Evolutionary conservation across 2,888 invertebrate species (phyloP), one percentile per base, ranked within the genome.

Genomic region (Steinernema hermaphroditum): DNA sequence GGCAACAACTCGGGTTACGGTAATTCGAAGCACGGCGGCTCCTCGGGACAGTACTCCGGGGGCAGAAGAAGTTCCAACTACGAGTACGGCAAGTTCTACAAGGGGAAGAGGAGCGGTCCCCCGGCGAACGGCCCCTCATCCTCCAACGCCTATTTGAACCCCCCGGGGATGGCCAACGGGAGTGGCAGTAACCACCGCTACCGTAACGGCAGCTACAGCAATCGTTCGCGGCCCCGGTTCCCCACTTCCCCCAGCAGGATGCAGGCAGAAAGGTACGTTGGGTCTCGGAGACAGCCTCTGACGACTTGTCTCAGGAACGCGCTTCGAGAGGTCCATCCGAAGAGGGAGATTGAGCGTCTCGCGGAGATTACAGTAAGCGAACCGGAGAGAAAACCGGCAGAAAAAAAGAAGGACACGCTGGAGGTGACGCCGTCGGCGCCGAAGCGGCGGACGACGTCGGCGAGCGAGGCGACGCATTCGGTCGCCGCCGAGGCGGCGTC

Each of bases 11-110:
- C 62, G 16, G 29, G 32, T 34, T 62, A 62, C 62, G 62, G 62
- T 34, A 62, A 62, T 32, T 62, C 62, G 62, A 62, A 62, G 62
- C 62, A 32, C 32, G 62, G 32, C 62, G 54, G 24, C 24, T 54
- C 54, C 24, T 29, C 62, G 62, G 16, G 32, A 27, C 62, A 29
- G 34, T 62, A 62, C 29, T 62, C 62, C 62, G 62, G 62, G 32
- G 62, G 62, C 4, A 29, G 62, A 27, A 29, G 62, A 16, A 62
- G 62, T 62, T 62, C 62, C 32, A 62, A 62, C 62, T 62, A 32
- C 62, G 62, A 62, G 34, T 62, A 32, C 32, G 62, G 62, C 6
- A 62, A 62, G 62, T 62, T 62, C 62, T 62, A 62, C 62, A 24
- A 29, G 9, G 62, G 32, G 9, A 62, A 62, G 27, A 29, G 62